phyloP scores from a whole-genome alignment of 2,113 vertebrate genomes.

The Phycodurus eques region DNA sequence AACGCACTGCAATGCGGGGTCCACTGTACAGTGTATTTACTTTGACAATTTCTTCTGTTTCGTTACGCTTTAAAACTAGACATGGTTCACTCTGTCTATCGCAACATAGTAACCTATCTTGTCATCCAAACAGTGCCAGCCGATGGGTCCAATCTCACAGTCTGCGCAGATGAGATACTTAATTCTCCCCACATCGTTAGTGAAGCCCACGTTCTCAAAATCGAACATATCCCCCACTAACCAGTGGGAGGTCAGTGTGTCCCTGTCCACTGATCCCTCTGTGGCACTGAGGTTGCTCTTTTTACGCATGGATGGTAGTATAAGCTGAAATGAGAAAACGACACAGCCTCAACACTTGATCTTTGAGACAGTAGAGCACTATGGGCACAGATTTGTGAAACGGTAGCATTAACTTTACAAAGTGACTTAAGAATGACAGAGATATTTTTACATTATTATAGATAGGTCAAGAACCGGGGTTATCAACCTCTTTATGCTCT shows the following conservation, averaged over 20 bases:
- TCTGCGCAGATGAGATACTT: constrained; percentile 97
- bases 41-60: constrained; percentile 29
- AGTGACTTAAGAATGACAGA: not conserved
- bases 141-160: constrained; percentile 96
- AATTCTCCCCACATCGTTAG: constrained; percentile 89
- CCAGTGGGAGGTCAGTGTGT: constrained; percentile 87
- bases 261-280: constrained; percentile 74
- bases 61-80: constrained; percentile 57
- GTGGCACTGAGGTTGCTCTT: constrained; percentile 74
- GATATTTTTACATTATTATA: too few relatives aligned
- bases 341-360: not conserved
- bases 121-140: constrained; percentile 94
- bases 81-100: constrained; percentile 87
- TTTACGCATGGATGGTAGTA: constrained; percentile 89
- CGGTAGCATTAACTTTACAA: not conserved
- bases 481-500: too few relatives aligned
- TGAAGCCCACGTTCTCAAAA: constrained; percentile 97
- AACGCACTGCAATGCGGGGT: too few relatives aligned
- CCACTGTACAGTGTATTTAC: not conserved
- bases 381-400: not conserved
- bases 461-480: too few relatives aligned
- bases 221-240: constrained; percentile 90
- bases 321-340: constrained; percentile 73
- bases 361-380: not conserved
- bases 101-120: constrained; percentile 91